These are phyloP conservation scores for Amblyjoppa proteus DNA, from an alignment of 2,888 invertebrate genomes.

Conservation along the genomic window DNA sequence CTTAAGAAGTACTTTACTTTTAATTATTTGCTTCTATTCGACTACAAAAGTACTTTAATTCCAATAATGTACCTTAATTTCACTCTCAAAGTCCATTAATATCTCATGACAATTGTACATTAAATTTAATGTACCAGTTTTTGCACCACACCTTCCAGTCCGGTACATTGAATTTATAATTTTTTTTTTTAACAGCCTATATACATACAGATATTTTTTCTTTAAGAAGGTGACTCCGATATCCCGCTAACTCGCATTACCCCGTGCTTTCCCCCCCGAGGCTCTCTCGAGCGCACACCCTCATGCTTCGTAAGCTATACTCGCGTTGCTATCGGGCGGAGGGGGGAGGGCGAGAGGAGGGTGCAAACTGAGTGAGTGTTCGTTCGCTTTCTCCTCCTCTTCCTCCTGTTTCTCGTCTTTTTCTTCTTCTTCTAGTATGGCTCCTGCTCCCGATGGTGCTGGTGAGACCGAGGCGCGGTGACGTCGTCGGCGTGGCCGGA, in stretches of 20 bases:
- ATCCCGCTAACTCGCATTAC: slow-evolving; percentile 14
- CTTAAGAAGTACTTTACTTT: too few species aligned
- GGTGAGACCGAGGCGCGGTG: slow-evolving; percentile 56
- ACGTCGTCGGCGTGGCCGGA: slow-evolving; percentile 73
- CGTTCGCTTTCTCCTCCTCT: slow-evolving; percentile 49
- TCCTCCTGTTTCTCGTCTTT: slow-evolving; percentile 29
- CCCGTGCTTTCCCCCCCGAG: neutral
- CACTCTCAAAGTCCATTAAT: too few species aligned
- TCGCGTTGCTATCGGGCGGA: neutral
- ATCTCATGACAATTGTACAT: too few species aligned
- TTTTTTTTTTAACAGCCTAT: too few species aligned
- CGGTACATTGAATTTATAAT: too few species aligned
- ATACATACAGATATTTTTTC: too few species aligned
- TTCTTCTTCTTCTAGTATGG: slow-evolving; percentile 20
- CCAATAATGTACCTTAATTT: too few species aligned
- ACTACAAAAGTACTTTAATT: too few species aligned
- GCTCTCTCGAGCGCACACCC: neutral
- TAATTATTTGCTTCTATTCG: too few species aligned
- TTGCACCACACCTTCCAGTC: too few species aligned
- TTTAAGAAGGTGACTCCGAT: neutral
- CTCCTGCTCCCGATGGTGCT: slow-evolving; percentile 52
- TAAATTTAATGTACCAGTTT: too few species aligned
- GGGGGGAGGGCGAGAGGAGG: neutral
- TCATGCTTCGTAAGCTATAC: slow-evolving; percentile 9
- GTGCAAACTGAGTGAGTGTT: neutral